A percentile compares a stretch with the other conserved stretches of the same genome.
phyloP scores from a whole-genome alignment of 2,113 vertebrate genomes.

The Microcebus lehilahytsara region DNA sequence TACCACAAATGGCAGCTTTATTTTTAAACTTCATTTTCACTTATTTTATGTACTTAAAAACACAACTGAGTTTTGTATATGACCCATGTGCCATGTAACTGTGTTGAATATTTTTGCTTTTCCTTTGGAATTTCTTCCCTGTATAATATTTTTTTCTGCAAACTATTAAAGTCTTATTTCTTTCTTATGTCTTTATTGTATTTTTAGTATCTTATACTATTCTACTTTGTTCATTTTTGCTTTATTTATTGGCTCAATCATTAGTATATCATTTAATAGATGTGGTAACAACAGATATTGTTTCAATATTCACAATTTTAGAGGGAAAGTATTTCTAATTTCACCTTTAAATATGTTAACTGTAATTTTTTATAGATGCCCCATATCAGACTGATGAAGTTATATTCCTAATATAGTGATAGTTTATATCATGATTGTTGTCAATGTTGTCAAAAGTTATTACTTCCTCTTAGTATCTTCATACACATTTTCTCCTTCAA shows the following conservation, averaged over 20 bases:
- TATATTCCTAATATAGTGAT: too few relatives aligned
- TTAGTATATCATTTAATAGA: too few relatives aligned
- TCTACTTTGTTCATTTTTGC: neutral
- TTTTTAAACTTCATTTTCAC: neutral
- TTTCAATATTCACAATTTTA: too few relatives aligned
- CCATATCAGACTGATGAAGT: too few relatives aligned
- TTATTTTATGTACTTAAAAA: neutral
- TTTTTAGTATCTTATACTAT: neutral
- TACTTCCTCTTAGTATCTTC: neutral
- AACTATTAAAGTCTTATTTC: neutral
- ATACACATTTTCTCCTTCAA: neutral
- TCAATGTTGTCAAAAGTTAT: neutral
- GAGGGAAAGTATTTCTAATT: too few relatives aligned
- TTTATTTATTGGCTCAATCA: too few relatives aligned
- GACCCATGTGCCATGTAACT: neutral
- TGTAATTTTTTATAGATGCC: too few relatives aligned
- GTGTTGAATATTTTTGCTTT: neutral
- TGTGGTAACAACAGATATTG: too few relatives aligned
- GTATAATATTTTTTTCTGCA: neutral
- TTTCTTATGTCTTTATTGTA: neutral
- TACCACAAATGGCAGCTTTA: neutral
- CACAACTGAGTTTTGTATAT: neutral
- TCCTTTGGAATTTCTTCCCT: neutral
- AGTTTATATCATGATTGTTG: neutral
- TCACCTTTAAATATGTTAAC: too few relatives aligned